These are phyloP conservation scores for Zosterops pallidus DNA, from an alignment of 2,113 vertebrate species.

Conservation along the genomic window DNA sequence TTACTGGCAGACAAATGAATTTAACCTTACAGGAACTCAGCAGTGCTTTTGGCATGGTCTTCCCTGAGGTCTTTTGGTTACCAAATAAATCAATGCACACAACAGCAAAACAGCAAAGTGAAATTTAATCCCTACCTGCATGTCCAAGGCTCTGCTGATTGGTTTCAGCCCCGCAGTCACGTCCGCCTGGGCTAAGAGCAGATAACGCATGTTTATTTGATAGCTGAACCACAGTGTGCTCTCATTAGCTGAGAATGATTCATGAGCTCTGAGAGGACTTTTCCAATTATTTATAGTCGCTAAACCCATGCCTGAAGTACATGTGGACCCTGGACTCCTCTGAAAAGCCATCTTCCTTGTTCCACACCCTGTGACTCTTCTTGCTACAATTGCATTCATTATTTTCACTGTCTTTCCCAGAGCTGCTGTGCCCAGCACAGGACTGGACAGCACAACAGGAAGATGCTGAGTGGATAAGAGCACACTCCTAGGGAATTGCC, in stretches of 20 bases:
- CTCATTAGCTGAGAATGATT: constrained; percentile 39
- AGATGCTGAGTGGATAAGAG: not conserved
- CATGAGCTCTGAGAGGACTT: constrained; percentile 7
- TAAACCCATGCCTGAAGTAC: not conserved
- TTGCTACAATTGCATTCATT: not conserved
- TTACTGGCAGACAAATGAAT: not conserved
- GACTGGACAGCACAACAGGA: not conserved
- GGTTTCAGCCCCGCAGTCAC: not conserved
- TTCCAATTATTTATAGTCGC: not conserved
- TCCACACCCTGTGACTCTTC: not conserved
- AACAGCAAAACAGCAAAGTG: not conserved
- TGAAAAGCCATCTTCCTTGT: not conserved
- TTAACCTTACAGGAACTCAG: constrained; percentile 26
- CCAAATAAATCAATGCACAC: not conserved
- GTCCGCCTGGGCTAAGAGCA: not conserved
- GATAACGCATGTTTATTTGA: constrained; percentile 27
- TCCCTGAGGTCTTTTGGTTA: not conserved
- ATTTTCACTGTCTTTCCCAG: not conserved
- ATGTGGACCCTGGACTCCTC: not conserved
- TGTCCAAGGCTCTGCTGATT: not conserved
- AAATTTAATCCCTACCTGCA: constrained; percentile 5
- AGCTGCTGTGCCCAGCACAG: not conserved
- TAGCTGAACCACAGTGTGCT: not conserved
- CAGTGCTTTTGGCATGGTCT: not conserved
- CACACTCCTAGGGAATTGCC: not conserved